Evolutionary conservation across 1,140 invertebrate species (phyloP), one percentile per base, ranked within the genome.

Genomic region (Drosophila prosaltans): DNA sequence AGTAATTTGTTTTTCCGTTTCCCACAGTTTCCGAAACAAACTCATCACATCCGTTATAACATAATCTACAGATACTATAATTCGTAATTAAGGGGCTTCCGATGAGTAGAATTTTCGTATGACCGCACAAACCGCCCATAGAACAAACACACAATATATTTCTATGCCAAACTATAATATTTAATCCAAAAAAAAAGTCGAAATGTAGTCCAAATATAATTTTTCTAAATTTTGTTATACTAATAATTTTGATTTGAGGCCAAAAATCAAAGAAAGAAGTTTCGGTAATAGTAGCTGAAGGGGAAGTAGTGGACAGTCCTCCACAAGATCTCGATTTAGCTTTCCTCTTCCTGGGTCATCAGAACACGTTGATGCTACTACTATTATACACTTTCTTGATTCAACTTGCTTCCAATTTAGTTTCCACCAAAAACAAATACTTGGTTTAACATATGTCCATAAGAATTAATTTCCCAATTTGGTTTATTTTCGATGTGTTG

Each of bases 401-500:
- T 51, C 61, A 63, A 63, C 61, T 63, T 51, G 43, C 43, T 63
- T 63, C 41, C 43, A 63, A 63, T 63, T 63, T 63, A 63, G 43
- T 48, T 63, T n/a, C 61, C 40, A 63, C 61, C 61, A 63, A 62
- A 62, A 45, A 63, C 61, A 63, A 63, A 36, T 28, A 63, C 61
- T 63, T 48, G 7, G 41, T 32, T 2, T 28, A 63, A 63, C 61
- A 63, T 54, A n/a, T 28, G 61, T 63, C 61, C 61, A 63, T 10
- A 36, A 36, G 32, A 36, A 36, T 36, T 36, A 36, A 24, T 21
- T 26, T 51, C 45, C 45, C 45, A 24, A 24, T 51, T 51, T 43
- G 10, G 41, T 43, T 8, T 9, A 51, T 24, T 51, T 51, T 21
- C 21, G 45, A 51, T 51, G 45, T 45, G 43, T 51, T 9, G 7